Base-by-base conservation (phyloP, 2,797 vertebrate species). In the Sebastes alutus region DNA sequence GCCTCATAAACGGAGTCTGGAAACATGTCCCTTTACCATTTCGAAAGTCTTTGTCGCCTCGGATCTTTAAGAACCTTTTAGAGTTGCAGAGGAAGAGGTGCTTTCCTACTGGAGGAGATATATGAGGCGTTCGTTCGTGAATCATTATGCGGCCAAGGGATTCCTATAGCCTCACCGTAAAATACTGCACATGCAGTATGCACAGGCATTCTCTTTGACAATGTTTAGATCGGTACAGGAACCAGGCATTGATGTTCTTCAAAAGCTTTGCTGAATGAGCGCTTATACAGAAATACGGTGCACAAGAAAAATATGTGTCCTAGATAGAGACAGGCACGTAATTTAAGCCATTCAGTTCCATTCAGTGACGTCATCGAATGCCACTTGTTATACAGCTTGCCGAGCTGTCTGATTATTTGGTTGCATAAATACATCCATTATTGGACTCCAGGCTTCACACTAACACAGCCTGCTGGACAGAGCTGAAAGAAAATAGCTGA, bases 1-100 rank as follows among this genome's bases (percentile, higher is more conserved):
- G 89, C 92, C 87, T 92, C 87, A 87, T 90, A 92, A 94, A 92
- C 82, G 83, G 75, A 87, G 87, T 87, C 87, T 84, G 88, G 86
- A 92, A 94, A 91, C 91, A 91, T 84, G 83, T 84, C 77, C 78
- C 80, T 86, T 86, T 74, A 87, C 88, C 74, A 83, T 88, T 89
- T 85, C 22, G 64, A 77, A 89, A 88, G 82, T 88, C 87, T 88
- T 82, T 85, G 87, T 79, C 80, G 91, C 72, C 30, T 75, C 72
- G 83, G 72, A 84, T 85, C 54, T 90, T 86, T 82, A 88, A 89
- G 87, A 88, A 75, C 74, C 74, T 87, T 82, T 91, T 77, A 80
- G 70, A 84, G 86, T 61, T 70, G 72, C 78, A 85, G 75, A 87
- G 60, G 72, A 84, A 80, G 82, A 82, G 56, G 74, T 75, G 55